Conservation (phyloP, 2,888 invertebrate species). For the Schrankia costaestrigalis region DNA sequence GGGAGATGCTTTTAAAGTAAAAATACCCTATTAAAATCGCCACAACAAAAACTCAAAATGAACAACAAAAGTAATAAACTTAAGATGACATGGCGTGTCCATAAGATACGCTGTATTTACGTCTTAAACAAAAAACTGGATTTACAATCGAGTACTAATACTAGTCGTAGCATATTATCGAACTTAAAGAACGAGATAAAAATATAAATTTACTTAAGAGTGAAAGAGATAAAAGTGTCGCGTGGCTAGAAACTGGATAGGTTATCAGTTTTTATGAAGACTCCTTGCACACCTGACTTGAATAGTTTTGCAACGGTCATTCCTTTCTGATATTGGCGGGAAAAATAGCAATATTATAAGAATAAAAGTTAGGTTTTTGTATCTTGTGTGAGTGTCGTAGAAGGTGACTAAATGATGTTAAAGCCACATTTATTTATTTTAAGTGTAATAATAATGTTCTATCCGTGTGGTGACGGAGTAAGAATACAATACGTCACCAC, state of each 20-base stretch:
- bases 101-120: slow-evolving; percentile 19
- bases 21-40: no score
- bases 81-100: slow-evolving; percentile 17
- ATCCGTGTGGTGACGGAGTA: no score
- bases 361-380: no score
- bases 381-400: no score
- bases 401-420: no score
- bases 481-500: no score
- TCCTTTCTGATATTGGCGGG: neutral
- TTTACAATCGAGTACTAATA: slow-evolving; percentile 29
- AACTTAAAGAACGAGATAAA: slow-evolving; percentile 2
- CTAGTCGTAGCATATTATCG: slow-evolving; percentile 19
- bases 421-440: no score
- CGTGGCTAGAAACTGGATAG: slow-evolving; percentile 26
- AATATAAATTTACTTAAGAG: slow-evolving; percentile 11
- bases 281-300: slow-evolving; percentile 21
- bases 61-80: slow-evolving; percentile 17
- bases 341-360: no score
- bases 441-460: no score
- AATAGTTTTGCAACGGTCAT: slow-evolving; percentile 6
- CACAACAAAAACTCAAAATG: slow-evolving; percentile 14
- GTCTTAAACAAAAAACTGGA: slow-evolving; percentile 30
- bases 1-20: neutral
- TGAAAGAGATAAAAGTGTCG: slow-evolving; percentile 27
- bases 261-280: slow-evolving; percentile 20